Evolutionary conservation across 2,888 invertebrate genomes (phyloP).

Genomic region (Icerya purchasi): DNA sequence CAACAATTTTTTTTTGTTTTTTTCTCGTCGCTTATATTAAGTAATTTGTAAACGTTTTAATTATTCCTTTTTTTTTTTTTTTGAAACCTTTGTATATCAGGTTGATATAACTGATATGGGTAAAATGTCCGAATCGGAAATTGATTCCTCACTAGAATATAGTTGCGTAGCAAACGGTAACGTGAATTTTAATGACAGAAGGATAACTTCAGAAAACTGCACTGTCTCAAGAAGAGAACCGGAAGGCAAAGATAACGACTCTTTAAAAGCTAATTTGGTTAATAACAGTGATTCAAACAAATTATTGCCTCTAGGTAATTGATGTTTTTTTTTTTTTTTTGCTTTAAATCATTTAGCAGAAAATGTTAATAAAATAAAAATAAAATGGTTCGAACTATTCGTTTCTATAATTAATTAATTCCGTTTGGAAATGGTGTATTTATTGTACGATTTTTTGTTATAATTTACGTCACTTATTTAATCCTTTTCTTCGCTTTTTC

Average conservation of each 20-base stretch:
- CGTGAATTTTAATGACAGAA: background rate
- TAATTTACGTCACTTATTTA: too few species aligned
- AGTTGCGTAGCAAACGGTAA: background rate
- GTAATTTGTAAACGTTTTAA: too few species aligned
- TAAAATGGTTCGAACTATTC: too few species aligned
- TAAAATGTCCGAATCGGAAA: conserved; percentile 10
- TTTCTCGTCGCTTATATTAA: too few species aligned
- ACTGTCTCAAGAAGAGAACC: conserved; percentile 13
- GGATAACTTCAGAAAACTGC: background rate
- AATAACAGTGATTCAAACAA: conserved; percentile 6
- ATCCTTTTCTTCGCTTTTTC: too few species aligned
- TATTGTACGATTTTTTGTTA: background rate
- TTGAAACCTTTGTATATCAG: too few species aligned
- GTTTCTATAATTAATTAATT: background rate
- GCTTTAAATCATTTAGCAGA: too few species aligned
- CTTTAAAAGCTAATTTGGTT: conserved; percentile 3
- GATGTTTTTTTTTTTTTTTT: conserved; percentile 9
- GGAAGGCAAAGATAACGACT: conserved; percentile 13
- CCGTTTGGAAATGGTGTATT: background rate
- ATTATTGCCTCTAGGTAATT: conserved; percentile 11
- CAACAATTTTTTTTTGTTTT: too few species aligned
- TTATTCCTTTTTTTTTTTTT: too few species aligned
- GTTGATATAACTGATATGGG: conserved; percentile 8
- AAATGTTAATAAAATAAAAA: too few species aligned
- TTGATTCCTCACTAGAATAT: conserved; percentile 10